Percentiles rank a stretch among this genome's conserved stretches.
These are phyloP conservation scores for Ephestia elutella DNA, from an alignment of 1,140 invertebrate species.

Conservation along the genomic window DNA sequence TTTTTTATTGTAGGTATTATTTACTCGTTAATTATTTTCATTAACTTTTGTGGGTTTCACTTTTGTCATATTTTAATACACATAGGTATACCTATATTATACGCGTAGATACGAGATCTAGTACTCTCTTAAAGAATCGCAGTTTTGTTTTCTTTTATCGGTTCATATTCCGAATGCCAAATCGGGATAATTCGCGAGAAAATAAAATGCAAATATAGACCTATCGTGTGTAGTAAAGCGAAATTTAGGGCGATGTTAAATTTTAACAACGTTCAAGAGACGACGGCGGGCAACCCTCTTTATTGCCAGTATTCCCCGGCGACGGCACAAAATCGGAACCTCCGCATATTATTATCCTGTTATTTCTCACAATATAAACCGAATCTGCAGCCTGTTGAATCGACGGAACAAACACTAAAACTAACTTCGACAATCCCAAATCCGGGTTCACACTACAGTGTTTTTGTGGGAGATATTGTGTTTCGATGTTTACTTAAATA, in stretches of 20 bases:
- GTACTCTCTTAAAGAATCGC: too few species aligned
- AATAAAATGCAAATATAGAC: constrained; percentile 14
- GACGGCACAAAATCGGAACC: constrained; percentile 30
- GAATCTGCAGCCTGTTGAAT: constrained; percentile 35
- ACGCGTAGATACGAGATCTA: too few species aligned
- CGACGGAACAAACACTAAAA: constrained; percentile 7
- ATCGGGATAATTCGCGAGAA: background rate
- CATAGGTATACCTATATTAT: too few species aligned
- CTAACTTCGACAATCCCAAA: constrained; percentile 2
- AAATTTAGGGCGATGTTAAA: constrained; percentile 49
- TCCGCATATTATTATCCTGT: constrained; percentile 40
- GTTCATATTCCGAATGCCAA: background rate
- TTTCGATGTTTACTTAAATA: too few species aligned
- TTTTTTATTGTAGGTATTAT: background rate
- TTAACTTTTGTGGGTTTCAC: too few species aligned
- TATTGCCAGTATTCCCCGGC: constrained; percentile 38
- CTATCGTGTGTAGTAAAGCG: constrained; percentile 5
- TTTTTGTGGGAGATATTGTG: background rate
- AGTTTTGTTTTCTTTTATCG: too few species aligned
- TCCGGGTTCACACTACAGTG: background rate
- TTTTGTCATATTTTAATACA: too few species aligned
- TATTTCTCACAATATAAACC: constrained; percentile 25
- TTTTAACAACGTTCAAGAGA: constrained; percentile 44
- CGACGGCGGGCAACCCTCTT: constrained; percentile 26
- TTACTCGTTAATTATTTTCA: background rate